phyloP scores from a whole-genome alignment of 92 coral and sea anemone species.

The Epizoanthus rinbou region DNA sequence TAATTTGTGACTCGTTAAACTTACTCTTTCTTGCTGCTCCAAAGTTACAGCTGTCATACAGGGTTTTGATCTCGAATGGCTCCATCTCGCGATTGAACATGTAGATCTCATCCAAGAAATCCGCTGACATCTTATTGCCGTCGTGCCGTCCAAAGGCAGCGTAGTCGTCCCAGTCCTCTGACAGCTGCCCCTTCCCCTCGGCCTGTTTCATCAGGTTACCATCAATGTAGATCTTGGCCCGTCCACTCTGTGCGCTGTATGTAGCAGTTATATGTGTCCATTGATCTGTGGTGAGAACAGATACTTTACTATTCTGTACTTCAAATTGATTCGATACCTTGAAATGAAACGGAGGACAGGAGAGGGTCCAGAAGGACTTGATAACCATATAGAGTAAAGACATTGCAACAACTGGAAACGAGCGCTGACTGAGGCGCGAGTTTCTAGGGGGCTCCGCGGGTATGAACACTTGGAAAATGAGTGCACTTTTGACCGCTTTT shows the following conservation, averaged over 20 bases:
- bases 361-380: too few species aligned
- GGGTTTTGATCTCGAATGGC: slow-evolving; percentile 88
- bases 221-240: slow-evolving; percentile 84
- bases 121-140: slow-evolving; percentile 62
- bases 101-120: slow-evolving; percentile 79
- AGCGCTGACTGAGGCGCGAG: too few species aligned
- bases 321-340: too few species aligned
- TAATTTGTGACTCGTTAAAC: background rate
- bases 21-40: slow-evolving; percentile 79
- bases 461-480: too few species aligned
- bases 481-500: too few species aligned
- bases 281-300: slow-evolving; percentile 52
- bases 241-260: slow-evolving; percentile 60
- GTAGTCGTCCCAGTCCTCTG: slow-evolving; percentile 97
- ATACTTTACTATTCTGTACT: too few species aligned
- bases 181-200: slow-evolving; percentile 69
- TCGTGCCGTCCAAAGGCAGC: slow-evolving; percentile 94
- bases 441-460: too few species aligned
- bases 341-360: background rate
- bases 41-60: slow-evolving; percentile 89
- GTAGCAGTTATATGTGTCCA: slow-evolving; percentile 93
- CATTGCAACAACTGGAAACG: too few species aligned
- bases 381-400: too few species aligned
- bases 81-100: slow-evolving; percentile 85
- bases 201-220: slow-evolving; percentile 84